phyloP scores from a whole-genome alignment of 2,113 vertebrate genomes.

The Tachuris rubrigastra region DNA sequence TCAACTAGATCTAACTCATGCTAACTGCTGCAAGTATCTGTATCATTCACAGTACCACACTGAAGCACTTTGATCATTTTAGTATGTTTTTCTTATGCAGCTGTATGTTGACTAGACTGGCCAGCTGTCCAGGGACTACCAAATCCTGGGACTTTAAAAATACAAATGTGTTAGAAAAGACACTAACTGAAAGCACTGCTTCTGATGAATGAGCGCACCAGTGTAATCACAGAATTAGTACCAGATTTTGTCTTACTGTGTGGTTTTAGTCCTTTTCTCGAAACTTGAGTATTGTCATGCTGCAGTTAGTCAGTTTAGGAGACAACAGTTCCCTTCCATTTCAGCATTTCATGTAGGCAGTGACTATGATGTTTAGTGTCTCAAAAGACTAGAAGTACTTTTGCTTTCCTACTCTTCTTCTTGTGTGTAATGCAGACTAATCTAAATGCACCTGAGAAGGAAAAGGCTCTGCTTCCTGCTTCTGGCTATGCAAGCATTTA shows the following conservation, averaged over 20 bases:
- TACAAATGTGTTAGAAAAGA: background rate
- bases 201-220: background rate
- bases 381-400: background rate
- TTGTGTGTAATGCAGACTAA: background rate
- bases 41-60: background rate
- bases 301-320: background rate
- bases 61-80: background rate
- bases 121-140: background rate
- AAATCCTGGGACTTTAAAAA: background rate
- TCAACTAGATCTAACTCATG: background rate
- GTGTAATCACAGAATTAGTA: background rate
- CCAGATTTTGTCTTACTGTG: background rate
- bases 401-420: background rate
- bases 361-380: background rate
- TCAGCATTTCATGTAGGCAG: background rate
- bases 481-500: background rate
- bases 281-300: background rate
- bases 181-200: background rate
- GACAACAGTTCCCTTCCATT: background rate
- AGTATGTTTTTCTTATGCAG: background rate
- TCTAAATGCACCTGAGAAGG: background rate
- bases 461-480: background rate
- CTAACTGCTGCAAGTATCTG: background rate
- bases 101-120: background rate
- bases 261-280: background rate